Evolutionary conservation across 2,113 vertebrate species (phyloP).

Genomic region (Trochalopteron elliotii): DNA sequence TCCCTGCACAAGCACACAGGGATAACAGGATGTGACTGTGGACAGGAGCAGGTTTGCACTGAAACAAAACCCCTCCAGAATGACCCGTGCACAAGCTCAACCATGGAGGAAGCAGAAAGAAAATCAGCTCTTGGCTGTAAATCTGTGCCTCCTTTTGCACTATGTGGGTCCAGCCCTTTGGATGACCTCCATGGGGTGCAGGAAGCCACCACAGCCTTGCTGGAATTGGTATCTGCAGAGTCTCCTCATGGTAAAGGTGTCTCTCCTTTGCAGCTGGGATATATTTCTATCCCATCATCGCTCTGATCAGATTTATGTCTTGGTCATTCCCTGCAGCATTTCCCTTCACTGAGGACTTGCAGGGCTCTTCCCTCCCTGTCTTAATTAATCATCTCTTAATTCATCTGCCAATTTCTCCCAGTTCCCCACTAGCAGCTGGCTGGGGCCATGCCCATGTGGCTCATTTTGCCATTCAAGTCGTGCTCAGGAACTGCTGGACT

Average conservation of each 20-base stretch:
- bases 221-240: not conserved
- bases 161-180: not conserved
- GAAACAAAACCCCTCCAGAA: not conserved
- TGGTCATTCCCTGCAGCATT: not conserved
- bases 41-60: not conserved
- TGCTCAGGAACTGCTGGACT: fast-evolving
- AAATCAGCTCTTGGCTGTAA: not conserved
- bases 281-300: not conserved
- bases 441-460: fast-evolving
- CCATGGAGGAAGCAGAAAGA: not conserved
- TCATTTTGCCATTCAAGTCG: fast-evolving
- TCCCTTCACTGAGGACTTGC: not conserved
- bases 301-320: not conserved
- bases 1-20: not conserved
- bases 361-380: not conserved
- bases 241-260: not conserved
- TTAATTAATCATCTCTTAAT: not conserved
- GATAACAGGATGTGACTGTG: not conserved
- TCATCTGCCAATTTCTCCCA: not conserved
- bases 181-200: fast-evolving
- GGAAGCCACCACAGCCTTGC: fast-evolving
- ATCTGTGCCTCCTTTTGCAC: not conserved
- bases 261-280: not conserved
- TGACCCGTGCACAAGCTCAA: fast-evolving
- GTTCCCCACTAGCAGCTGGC: not conserved